Percentiles rank a stretch among this genome's conserved stretches.
phyloP scores from a whole-genome alignment of 2,888 invertebrate species.

The Atethmia centrago region DNA sequence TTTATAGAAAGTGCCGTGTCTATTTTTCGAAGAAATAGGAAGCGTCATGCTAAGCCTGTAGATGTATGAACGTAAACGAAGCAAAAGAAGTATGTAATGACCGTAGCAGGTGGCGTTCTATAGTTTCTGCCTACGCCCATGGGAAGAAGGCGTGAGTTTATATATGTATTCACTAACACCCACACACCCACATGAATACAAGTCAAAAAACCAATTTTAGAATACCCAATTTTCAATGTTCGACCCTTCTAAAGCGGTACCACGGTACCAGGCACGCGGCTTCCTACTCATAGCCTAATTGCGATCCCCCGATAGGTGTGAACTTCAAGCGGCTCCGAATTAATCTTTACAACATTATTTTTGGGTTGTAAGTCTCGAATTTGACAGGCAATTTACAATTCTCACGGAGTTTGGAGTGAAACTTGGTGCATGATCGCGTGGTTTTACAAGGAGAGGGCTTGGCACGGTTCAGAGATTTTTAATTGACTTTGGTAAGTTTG shows the following conservation, averaged over 20 bases:
- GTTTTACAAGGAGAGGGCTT: slow-evolving; percentile 40
- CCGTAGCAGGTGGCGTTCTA: too few species aligned
- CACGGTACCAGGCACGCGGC: slow-evolving; percentile 70
- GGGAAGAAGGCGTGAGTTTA: too few species aligned
- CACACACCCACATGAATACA: neutral
- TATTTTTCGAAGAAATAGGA: too few species aligned
- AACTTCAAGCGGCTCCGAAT: slow-evolving; percentile 65
- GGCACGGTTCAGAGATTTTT: slow-evolving; percentile 19
- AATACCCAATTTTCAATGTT: slow-evolving; percentile 50
- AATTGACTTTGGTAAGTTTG: slow-evolving; percentile 18
- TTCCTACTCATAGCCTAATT: slow-evolving; percentile 68
- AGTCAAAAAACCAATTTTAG: slow-evolving; percentile 59
- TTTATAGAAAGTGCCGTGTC: too few species aligned
- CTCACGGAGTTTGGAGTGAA: slow-evolving; percentile 29
- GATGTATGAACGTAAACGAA: too few species aligned
- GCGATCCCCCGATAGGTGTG: slow-evolving; percentile 72
- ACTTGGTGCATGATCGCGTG: slow-evolving; percentile 23
- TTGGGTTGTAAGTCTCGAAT: slow-evolving; percentile 60
- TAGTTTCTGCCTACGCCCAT: too few species aligned
- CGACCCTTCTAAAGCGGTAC: slow-evolving; percentile 61
- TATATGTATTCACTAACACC: too few species aligned
- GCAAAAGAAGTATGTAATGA: too few species aligned
- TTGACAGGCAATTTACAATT: slow-evolving; percentile 72
- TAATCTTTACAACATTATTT: slow-evolving; percentile 64
- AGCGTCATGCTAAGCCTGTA: too few species aligned